Evolutionary conservation across 2,797 vertebrate genomes (phyloP), one percentile per base, ranked within the genome.

Genomic region (Pempheris klunzingeri): DNA sequence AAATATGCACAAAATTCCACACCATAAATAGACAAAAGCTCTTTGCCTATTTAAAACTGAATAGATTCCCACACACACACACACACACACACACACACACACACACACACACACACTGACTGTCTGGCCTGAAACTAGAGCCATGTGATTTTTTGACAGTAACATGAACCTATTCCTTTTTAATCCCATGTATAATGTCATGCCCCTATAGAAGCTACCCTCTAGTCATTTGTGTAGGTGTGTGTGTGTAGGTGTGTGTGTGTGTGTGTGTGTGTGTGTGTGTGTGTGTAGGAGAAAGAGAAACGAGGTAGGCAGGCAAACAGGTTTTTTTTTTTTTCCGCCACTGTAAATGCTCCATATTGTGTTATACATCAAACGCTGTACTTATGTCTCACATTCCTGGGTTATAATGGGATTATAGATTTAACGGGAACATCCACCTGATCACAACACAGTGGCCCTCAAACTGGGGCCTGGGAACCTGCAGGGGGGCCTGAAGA

Each of bases 81-180:
- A 38, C 32, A 60, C 24, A 63, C n/a, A 38, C 39, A 20, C 52
- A 59, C 52, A 44, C 60, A 44, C 52, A 28, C 43, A 36, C 53
- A 55, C 62, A 43, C 58, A 57, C 62, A 39, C 62, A 44, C 64
- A 69, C 6, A 18, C 59, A 70, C 14, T 36, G n/a, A 57, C 41
- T 8, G 26, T 43, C 74, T 57, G 28, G 26, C 5, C 41, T 69
- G 77, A 77, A 84, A 84, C 57, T 10, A 41, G 74, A 83, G 64
- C 44, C 68, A 68, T 61, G 77, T 80, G 59, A 78, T 77, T 78
- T 71, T 64, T 60, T 66, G 41, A 85, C 74, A 63, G 80, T 76
- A 87, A 85, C 64, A 58, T 74, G 77, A 87, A 65, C 47, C 77
- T 71, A 2, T 76, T 77, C 46, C 18, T 67, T 73, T 85, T 83